Evolutionary conservation across 2,888 invertebrate species (phyloP), one percentile per base, ranked within the genome.

Genomic region (Augochlorella aurata): DNA sequence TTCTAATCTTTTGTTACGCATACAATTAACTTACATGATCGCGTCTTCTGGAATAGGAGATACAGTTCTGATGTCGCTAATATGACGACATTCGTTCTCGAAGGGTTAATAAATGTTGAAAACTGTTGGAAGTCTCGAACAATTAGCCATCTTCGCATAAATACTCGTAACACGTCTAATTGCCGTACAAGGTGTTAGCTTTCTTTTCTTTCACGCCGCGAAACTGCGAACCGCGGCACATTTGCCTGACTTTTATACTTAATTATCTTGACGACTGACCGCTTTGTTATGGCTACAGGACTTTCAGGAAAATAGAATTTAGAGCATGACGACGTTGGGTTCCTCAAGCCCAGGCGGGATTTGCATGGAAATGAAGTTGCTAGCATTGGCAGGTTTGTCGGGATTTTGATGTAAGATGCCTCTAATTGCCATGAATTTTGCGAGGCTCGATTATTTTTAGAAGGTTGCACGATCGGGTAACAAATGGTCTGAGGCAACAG

Each of bases 391-490:
- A 16, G 8, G 9, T 29, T 18, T 2, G 14, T 38, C 29, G 16
- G 7, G 16, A 9, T 61, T 29, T 49, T 61, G 29, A 16, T 2
- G 38, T 38, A 38, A 38, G 38, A 38, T 5, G 38, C 38, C 38
- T 38, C 16, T 14, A 63, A 10, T 38, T 16, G 63, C 18, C 63
- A 38, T 18, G 38, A 38, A 63, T 38, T 63, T 63, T 18, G 38
- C 63, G 16, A 38, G 38, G 16, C 14, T 9, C 3, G 38, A 38
- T 71, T 72, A 45, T 49, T n/a, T 50, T 18, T 52, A 29, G 44
- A 58, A 14, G 71, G 72, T 47, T 52, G 54, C 29, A 52, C n/a
- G 54, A 47, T 29, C 29, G 45, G 61, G 38, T 63, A 50, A 63
- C 2, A 9, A 54, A 54, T 0, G 38, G 21, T 54, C 38, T 29